Percentiles rank a stretch among this genome's conserved stretches.
These are phyloP conservation scores for Platygyra sinensis DNA, from an alignment of 64 coral and sea anemone genomes.

Conservation along the genomic window DNA sequence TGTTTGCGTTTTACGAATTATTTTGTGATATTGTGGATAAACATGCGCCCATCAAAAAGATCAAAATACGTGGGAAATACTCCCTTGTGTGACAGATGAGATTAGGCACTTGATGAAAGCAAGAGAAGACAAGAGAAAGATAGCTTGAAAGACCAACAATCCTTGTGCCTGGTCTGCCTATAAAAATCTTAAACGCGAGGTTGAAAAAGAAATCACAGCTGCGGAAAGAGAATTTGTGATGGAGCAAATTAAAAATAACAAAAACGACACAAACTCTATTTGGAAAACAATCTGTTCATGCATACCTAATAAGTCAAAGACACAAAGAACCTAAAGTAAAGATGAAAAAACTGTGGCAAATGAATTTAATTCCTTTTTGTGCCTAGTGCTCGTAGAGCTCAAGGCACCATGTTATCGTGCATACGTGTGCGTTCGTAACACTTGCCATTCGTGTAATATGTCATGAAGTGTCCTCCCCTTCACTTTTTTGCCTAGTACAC, in stretches of 20 bases:
- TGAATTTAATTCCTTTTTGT: slow-evolving; percentile 65
- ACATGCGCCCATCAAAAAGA: background rate
- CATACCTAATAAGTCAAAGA: slow-evolving; percentile 57
- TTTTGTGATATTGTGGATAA: slow-evolving; percentile 12
- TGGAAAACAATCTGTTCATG: slow-evolving; percentile 68
- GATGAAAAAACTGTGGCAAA: slow-evolving; percentile 49
- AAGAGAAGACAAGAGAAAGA: background rate
- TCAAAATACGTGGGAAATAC: slow-evolving; percentile 20
- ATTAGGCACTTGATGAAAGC: slow-evolving; percentile 61
- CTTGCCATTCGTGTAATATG: no score
- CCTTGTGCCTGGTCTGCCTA: slow-evolving; percentile 55
- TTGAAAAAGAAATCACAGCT: slow-evolving; percentile 55
- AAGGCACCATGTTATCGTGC: no score
- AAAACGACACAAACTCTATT: slow-evolving; percentile 60
- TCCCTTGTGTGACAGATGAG: slow-evolving; percentile 52
- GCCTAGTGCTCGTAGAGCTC: no score
- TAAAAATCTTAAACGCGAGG: slow-evolving; percentile 58
- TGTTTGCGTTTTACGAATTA: slow-evolving; percentile 25
- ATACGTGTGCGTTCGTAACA: no score
- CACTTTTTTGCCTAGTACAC: no score
- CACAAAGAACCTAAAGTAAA: slow-evolving; percentile 63
- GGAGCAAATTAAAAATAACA: slow-evolving; percentile 55
- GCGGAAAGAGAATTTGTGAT: slow-evolving; percentile 56
- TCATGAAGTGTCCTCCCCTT: no score
- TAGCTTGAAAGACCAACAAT: slow-evolving; percentile 33